Evolutionary conservation across 2,113 vertebrate genomes (phyloP).

Genomic region (Carassius gibelio): DNA sequence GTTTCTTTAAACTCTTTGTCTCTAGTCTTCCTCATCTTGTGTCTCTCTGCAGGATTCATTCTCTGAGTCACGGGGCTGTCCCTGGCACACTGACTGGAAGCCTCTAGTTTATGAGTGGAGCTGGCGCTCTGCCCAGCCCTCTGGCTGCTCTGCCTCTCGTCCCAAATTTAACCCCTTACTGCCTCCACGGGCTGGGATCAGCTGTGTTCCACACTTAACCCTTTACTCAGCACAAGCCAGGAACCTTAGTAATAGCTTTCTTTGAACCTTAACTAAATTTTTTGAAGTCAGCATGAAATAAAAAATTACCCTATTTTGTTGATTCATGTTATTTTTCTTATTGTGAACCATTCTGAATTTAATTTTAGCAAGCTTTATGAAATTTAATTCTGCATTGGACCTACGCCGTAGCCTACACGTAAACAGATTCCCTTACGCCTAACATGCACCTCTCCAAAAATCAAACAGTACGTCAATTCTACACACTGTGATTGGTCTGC

Average conservation of each 20-base stretch:
- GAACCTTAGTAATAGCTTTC: background rate
- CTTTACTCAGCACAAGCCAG: background rate
- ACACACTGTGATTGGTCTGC: no score
- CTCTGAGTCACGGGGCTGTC: slow-evolving; percentile 80
- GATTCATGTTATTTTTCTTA: no score
- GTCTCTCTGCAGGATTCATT: slow-evolving; percentile 65
- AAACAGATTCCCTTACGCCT: no score
- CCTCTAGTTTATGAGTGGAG: slow-evolving; percentile 76
- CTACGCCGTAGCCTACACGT: no score
- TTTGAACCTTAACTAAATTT: background rate
- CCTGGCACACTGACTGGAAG: slow-evolving; percentile 71
- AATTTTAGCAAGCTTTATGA: no score
- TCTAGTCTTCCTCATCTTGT: slow-evolving; percentile 42
- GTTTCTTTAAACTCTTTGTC: slow-evolving; percentile 31
- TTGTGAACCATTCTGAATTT: no score
- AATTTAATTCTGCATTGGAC: no score
- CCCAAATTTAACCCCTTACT: slow-evolving; percentile 73
- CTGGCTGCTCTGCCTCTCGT: slow-evolving; percentile 66
- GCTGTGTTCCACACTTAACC: slow-evolving; percentile 52
- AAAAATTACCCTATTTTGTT: background rate
- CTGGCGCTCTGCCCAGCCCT: slow-evolving; percentile 73
- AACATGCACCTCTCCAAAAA: no score
- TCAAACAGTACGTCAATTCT: no score
- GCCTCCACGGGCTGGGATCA: slow-evolving; percentile 4
- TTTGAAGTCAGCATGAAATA: background rate